These are phyloP conservation scores for Nyctereutes procyonoides DNA, from an alignment of 2,113 vertebrate species.

Conservation along the genomic window DNA sequence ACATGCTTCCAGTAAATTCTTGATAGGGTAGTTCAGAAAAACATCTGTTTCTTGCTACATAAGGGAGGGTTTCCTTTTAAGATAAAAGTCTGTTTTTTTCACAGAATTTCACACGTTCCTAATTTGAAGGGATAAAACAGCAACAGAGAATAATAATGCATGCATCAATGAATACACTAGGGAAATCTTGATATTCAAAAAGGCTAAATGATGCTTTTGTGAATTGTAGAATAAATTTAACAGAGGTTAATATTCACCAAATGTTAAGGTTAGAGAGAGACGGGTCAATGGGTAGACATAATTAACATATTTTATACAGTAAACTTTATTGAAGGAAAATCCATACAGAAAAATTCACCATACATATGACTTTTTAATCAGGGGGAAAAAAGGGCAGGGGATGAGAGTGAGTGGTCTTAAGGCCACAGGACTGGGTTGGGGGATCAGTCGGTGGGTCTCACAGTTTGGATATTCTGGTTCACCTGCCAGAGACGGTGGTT, in stretches of 20 bases:
- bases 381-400: background rate
- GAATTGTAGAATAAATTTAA: slow-evolving; percentile 58
- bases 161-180: background rate
- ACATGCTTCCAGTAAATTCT: slow-evolving; percentile 36
- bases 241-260: slow-evolving; percentile 46
- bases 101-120: slow-evolving; percentile 58
- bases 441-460: background rate
- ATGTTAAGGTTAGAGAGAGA: slow-evolving; percentile 28
- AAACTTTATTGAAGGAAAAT: slow-evolving; percentile 56
- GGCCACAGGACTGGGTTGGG: background rate
- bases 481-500: slow-evolving; percentile 22
- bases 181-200: slow-evolving; percentile 29
- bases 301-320: slow-evolving; percentile 53
- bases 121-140: slow-evolving; percentile 33
- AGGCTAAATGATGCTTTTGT: background rate
- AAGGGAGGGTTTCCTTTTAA: slow-evolving; percentile 55
- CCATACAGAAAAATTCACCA: slow-evolving; percentile 35
- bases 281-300: slow-evolving; percentile 30
- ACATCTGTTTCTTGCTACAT: slow-evolving; percentile 47
- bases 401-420: background rate
- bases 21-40: slow-evolving; percentile 53
- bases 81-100: slow-evolving; percentile 21
- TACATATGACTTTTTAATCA: slow-evolving; percentile 17
- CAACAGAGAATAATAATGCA: slow-evolving; percentile 19
- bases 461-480: slow-evolving; percentile 22